These are phyloP conservation scores for Eubucco bourcierii DNA, from an alignment of 2,113 vertebrate genomes.

Conservation along the genomic window DNA sequence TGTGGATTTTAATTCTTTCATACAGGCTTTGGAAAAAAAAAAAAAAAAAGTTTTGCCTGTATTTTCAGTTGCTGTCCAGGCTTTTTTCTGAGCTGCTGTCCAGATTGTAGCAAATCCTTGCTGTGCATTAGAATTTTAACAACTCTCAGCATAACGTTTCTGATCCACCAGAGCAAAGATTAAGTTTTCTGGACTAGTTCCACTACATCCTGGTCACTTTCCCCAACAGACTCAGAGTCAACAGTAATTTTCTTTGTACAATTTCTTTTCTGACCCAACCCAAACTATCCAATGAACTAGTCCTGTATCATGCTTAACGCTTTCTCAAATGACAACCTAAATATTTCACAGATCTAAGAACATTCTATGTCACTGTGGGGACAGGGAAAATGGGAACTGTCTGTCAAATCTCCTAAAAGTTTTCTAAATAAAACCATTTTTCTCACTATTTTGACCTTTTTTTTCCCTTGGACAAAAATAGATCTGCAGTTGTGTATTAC, in stretches of 20 bases:
- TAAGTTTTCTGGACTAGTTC: neutral
- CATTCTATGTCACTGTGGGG: neutral
- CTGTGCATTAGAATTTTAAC: neutral
- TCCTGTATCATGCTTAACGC: neutral
- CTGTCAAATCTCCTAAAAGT: neutral
- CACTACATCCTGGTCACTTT: neutral
- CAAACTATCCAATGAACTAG: neutral
- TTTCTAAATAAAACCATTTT: neutral
- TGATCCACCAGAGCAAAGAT: neutral
- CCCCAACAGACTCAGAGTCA: neutral
- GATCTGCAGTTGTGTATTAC: neutral
- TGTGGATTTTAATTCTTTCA: neutral
- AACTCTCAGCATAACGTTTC: neutral
- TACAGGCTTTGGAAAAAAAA: neutral
- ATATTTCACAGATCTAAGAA: neutral
- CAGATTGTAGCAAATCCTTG: neutral
- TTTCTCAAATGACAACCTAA: neutral
- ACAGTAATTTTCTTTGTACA: neutral
- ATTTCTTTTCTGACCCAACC: neutral
- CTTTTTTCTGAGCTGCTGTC: neutral
- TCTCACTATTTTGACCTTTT: neutral
- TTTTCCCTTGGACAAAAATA: neutral
- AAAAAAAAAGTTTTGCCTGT: neutral
- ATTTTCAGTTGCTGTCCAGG: neutral
- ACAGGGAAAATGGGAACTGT: neutral